These are phyloP conservation scores for Urocynchramus pylzowi DNA, from an alignment of 2,113 vertebrate genomes.

Conservation along the genomic window DNA sequence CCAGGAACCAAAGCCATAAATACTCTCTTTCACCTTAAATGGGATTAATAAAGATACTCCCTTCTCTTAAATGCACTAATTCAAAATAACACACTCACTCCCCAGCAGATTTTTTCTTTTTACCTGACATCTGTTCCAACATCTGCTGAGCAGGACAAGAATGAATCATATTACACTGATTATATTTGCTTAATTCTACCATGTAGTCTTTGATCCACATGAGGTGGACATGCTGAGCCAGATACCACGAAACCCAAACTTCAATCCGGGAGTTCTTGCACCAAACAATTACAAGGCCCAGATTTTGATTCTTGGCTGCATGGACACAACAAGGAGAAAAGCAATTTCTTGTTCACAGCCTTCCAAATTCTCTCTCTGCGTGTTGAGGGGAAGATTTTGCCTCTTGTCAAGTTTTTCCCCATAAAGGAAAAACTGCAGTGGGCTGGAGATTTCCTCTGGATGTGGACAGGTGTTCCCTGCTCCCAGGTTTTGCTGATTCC, in stretches of 20 bases:
- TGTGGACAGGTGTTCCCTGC: not conserved
- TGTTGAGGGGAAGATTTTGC: not conserved
- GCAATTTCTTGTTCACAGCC: not conserved
- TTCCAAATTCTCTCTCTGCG: not conserved
- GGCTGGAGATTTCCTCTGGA: not conserved
- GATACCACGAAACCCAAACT: not conserved
- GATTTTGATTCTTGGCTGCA: not conserved
- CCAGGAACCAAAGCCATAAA: conserved; percentile 36
- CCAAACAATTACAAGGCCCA: not conserved
- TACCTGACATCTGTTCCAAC: conserved; percentile 68
- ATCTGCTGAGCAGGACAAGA: conserved; percentile 39
- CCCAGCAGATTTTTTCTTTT: not conserved
- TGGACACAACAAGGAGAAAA: not conserved
- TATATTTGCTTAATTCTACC: conserved; percentile 32
- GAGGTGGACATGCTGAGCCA: not conserved
- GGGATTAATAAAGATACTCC: conserved; percentile 55
- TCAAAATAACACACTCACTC: conserved; percentile 56
- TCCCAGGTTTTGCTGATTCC: not conserved
- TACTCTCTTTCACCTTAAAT: conserved; percentile 46
- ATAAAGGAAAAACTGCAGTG: rapidly evolving
- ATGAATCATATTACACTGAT: conserved; percentile 58
- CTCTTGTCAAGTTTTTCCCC: not conserved
- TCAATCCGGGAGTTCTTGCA: not conserved
- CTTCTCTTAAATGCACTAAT: conserved; percentile 53
- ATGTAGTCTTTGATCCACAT: not conserved